phyloP scores from a whole-genome alignment of 2,797 vertebrate genomes.

The Erethizon dorsatum region DNA sequence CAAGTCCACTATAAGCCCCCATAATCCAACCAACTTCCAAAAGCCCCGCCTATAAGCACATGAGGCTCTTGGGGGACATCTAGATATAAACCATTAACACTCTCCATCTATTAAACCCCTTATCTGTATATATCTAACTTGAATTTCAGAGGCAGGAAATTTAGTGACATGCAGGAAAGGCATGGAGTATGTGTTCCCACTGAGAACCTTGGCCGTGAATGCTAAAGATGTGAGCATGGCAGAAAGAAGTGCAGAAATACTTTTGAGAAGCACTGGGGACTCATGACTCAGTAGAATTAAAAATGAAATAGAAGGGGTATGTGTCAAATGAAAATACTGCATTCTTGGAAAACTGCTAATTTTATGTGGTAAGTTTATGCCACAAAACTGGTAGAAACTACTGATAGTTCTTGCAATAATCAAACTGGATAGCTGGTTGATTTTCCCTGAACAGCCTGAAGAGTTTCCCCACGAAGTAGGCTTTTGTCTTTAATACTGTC shows the following conservation, averaged over 20 bases:
- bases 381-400: constrained; percentile 13
- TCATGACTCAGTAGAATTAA: constrained; percentile 25
- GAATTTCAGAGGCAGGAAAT: neutral
- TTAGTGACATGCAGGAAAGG: constrained; percentile 24
- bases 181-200: neutral
- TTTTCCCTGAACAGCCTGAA: neutral
- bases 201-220: neutral
- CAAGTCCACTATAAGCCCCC: neutral
- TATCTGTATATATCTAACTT: neutral
- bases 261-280: neutral
- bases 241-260: neutral
- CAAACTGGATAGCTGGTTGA: constrained; percentile 8
- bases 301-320: neutral
- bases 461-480: neutral
- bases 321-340: neutral
- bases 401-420: neutral
- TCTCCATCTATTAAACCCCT: neutral
- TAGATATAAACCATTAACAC: neutral
- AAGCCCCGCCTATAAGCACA: neutral
- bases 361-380: constrained; percentile 20
- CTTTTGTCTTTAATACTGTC: neutral
- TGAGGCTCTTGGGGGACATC: neutral
- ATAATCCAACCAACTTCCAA: neutral
- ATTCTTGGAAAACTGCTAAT: constrained; percentile 39
- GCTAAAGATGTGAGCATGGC: neutral